A percentile compares a stretch with the other conserved stretches of the same genome.
phyloP scores from a whole-genome alignment of 1,140 invertebrate genomes.

The Magallana gigas region DNA sequence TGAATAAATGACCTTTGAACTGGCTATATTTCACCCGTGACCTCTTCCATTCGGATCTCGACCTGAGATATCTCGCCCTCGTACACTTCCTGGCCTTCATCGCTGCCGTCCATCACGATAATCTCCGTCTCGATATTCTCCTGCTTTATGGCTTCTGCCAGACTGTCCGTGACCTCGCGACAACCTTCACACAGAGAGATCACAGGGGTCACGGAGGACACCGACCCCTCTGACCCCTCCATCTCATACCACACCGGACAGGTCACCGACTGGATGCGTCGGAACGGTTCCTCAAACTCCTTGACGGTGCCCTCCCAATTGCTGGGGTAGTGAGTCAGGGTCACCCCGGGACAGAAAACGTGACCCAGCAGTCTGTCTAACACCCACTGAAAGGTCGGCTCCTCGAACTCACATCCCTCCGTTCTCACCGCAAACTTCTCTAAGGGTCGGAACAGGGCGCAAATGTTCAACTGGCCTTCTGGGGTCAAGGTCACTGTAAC shows the following conservation, averaged over 20 bases:
- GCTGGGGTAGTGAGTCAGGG: background rate
- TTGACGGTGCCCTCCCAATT: background rate
- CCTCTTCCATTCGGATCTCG: background rate
- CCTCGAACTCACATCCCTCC: background rate
- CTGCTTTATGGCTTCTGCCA: background rate
- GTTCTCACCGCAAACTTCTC: constrained; percentile 17
- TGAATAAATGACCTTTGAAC: background rate
- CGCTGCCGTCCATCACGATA: background rate
- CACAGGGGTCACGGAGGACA: background rate
- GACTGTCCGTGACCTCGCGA: background rate
- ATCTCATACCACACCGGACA: constrained; percentile 39
- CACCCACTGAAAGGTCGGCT: background rate
- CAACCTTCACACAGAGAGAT: background rate
- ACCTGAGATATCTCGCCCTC: constrained; percentile 7
- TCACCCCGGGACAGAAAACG: constrained; percentile 40
- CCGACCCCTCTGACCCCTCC: background rate
- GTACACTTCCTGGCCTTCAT: background rate
- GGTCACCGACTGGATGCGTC: constrained; percentile 23
- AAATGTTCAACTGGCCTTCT: constrained; percentile 23
- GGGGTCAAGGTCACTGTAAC: constrained; percentile 45
- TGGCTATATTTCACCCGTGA: background rate
- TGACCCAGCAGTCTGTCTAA: constrained; percentile 34
- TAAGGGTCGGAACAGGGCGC: constrained; percentile 36
- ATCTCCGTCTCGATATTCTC: constrained; percentile 8
- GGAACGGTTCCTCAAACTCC: constrained; percentile 41